phyloP scores from a whole-genome alignment of 2,888 invertebrate genomes.

The Melanargia galathea region DNA sequence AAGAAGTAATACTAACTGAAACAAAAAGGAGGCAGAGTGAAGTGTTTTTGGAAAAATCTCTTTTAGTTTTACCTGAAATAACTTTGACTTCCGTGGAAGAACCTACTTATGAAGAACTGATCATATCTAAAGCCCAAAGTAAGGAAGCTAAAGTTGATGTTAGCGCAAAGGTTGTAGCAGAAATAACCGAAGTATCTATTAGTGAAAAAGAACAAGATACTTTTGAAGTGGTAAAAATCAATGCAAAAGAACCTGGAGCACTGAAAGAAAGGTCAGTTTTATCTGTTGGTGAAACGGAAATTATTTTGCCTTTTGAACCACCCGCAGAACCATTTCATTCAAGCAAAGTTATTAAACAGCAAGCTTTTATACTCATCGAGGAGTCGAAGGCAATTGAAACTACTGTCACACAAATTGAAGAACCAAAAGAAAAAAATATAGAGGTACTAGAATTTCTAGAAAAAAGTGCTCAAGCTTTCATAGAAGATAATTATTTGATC shows the following conservation, averaged over 20 bases:
- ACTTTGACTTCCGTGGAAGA: slow-evolving; percentile 25
- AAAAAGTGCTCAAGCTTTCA: slow-evolving; percentile 20
- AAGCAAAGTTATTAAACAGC: slow-evolving; percentile 10
- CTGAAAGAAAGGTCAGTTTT: slow-evolving; percentile 32
- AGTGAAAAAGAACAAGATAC: slow-evolving; percentile 42
- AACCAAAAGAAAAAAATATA: slow-evolving; percentile 19
- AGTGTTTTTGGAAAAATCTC: slow-evolving; percentile 12
- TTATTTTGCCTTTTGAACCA: slow-evolving; percentile 23
- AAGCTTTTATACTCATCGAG: slow-evolving; percentile 20
- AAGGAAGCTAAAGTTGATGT: slow-evolving; percentile 27
- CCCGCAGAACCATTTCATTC: slow-evolving; percentile 21
- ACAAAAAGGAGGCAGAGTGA: slow-evolving; percentile 9
- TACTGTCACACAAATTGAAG: slow-evolving; percentile 16
- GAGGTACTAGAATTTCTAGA: slow-evolving; percentile 4
- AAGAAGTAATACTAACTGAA: slow-evolving; percentile 10
- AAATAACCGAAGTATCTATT: slow-evolving; percentile 43
- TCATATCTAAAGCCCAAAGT: background rate
- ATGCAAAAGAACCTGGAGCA: slow-evolving; percentile 32
- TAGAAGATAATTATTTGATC: slow-evolving; percentile 23
- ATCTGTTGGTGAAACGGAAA: slow-evolving; percentile 36
- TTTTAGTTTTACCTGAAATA: slow-evolving; percentile 31
- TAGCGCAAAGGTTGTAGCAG: slow-evolving; percentile 24
- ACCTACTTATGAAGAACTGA: slow-evolving; percentile 24
- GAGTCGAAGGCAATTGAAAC: slow-evolving; percentile 26
- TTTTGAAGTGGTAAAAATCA: slow-evolving; percentile 34